Evolutionary conservation across 2,888 invertebrate species (phyloP).

Genomic region (Stomorhina lunata): DNA sequence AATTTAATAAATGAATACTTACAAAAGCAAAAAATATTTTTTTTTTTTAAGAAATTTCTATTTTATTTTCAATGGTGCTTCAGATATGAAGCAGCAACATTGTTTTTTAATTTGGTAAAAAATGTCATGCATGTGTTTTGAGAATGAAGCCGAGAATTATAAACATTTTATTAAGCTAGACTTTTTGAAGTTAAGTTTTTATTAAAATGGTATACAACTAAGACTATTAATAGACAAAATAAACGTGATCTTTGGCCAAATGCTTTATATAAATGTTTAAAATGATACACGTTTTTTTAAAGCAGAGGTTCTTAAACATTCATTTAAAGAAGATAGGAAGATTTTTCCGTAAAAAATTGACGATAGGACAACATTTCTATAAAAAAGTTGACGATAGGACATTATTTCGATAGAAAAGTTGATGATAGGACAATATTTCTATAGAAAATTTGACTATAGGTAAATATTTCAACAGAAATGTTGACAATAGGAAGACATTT

Average conservation of each 20-base stretch:
- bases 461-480: no score
- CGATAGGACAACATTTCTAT: no score
- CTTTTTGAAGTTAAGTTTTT: background rate
- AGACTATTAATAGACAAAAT: conserved; percentile 23
- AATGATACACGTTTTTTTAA: conserved; percentile 47
- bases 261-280: conserved; percentile 9
- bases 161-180: background rate
- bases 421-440: no score
- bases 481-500: no score
- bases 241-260: conserved; percentile 50
- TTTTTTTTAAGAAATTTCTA: background rate
- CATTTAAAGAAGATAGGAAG: background rate
- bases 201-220: background rate
- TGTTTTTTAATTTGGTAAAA: background rate
- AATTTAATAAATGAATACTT: background rate
- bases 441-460: no score
- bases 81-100: no score
- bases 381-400: no score
- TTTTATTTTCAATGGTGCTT: background rate
- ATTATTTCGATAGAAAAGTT: no score
- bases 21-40: background rate
- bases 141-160: background rate
- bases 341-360: background rate
- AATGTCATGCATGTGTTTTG: conserved; percentile 3
- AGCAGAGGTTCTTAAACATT: conserved; percentile 18